Conservation (phyloP, 2,113 vertebrate species). For the Nyctibius bracteatus region DNA sequence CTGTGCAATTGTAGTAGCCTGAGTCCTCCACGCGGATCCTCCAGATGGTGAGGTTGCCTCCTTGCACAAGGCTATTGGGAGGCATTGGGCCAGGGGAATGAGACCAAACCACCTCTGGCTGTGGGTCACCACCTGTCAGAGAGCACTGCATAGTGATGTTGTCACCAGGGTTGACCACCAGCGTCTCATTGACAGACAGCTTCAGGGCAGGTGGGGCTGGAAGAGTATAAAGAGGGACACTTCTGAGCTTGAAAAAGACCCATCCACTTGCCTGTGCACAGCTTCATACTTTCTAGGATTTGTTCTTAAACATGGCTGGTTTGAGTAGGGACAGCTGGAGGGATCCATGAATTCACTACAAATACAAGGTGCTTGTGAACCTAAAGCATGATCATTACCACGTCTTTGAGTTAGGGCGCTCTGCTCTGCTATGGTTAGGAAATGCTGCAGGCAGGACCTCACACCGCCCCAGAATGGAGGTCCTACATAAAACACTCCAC, state of each 20-base stretch:
- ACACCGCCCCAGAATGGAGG: neutral
- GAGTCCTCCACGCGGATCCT: conserved; percentile 83
- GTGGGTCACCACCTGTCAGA: conserved; percentile 84
- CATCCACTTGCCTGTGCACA: neutral
- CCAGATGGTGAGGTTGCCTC: conserved; percentile 81
- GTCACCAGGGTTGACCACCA: conserved; percentile 92
- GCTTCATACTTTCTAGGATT: neutral
- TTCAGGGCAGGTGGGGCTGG: conserved; percentile 78
- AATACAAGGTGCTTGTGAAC: neutral
- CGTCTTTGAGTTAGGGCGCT: neutral
- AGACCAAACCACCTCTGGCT: conserved; percentile 86
- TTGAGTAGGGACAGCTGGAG: neutral
- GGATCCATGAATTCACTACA: neutral
- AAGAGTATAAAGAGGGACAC: neutral
- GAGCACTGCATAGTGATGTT: conserved; percentile 89
- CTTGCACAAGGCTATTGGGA: conserved; percentile 78
- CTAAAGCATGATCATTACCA: neutral
- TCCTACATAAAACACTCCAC: neutral
- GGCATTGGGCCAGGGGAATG: conserved; percentile 85
- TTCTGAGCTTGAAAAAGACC: neutral
- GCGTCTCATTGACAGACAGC: conserved; percentile 85
- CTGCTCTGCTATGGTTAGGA: neutral
- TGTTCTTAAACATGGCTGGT: neutral
- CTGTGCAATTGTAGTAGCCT: conserved; percentile 93
- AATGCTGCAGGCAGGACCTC: neutral